Base-by-base conservation (phyloP, 2,888 invertebrate species). In the Agrotis puta region DNA sequence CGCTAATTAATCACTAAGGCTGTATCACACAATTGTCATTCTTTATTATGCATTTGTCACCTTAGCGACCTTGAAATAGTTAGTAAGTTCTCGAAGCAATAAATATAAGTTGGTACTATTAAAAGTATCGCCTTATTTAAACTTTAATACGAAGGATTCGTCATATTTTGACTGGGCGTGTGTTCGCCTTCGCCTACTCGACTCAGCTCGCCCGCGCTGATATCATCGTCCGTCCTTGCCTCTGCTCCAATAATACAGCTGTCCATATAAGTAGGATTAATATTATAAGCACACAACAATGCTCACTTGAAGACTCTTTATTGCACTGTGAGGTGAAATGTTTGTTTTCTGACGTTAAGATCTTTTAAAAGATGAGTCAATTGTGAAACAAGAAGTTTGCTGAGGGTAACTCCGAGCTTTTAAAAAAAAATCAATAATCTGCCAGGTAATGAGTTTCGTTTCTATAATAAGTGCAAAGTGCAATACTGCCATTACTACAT, bases 141-240 rank as follows among this genome's bases (percentile, higher is more conserved):
- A 73, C 68, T 72, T 71, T 33, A 59, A 39, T 67, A 66, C 51
- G 54, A 64, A 61, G 59, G 51, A 85, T 83, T 85, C 82, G 83
- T 85, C 84, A 85, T 82, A 70, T 77, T 69, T 69, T 65, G 71
- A 64, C 61, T 83, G 82, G 83, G 84, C 81, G 81, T 81, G 71
- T 74, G 67, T 58, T 76, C 71, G 67, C 74, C 69, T 50, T 81
- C 86, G 86, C 86, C 86, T 86, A 86, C 86, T 85, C 75, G 47
- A 64, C 70, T 66, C 73, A 56, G 62, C 69, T 61, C 24, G 82
- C 39, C 39, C 11, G 39, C 39, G 39, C 86, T 87, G 86, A 87
- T 85, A 85, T 85, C 87, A 87, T 86, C 81, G 69, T 73, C 73
- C 85, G 82, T 85, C 80, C 77, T 82, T 80, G 78, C 74, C 50